Evolutionary conservation across 2,113 vertebrate genomes (phyloP).

Genomic region (Chionis minor): DNA sequence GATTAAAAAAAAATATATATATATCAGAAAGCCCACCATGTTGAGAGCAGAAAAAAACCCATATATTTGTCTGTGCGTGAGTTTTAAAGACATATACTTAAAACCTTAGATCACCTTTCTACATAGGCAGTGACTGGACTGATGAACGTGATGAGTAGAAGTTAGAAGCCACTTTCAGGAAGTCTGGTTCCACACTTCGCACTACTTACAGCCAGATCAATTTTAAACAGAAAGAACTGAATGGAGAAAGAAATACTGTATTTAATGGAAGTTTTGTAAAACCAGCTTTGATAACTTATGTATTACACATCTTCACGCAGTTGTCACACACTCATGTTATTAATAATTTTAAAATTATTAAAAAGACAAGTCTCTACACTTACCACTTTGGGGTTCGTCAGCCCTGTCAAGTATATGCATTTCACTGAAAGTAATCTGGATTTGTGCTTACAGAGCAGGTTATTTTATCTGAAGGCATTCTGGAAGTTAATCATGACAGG

Average conservation of each 20-base stretch:
- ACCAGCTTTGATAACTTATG: not conserved
- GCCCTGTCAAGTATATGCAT: not conserved
- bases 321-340: not conserved
- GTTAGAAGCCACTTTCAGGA: not conserved
- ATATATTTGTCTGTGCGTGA: rapidly evolving
- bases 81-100: not conserved
- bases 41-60: not conserved
- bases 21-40: not conserved
- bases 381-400: not conserved
- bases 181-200: not conserved
- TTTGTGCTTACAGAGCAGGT: not conserved
- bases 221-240: not conserved
- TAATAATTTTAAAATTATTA: not conserved
- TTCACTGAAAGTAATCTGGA: not conserved
- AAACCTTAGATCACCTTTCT: not conserved
- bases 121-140: not conserved
- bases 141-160: not conserved
- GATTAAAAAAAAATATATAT: not conserved
- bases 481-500: not conserved
- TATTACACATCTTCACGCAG: not conserved
- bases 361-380: not conserved
- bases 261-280: not conserved
- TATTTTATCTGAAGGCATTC: not conserved
- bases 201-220: not conserved
- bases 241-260: not conserved